phyloP scores from a whole-genome alignment of 2,113 vertebrate species.

The Grammomys dolichurus region DNA sequence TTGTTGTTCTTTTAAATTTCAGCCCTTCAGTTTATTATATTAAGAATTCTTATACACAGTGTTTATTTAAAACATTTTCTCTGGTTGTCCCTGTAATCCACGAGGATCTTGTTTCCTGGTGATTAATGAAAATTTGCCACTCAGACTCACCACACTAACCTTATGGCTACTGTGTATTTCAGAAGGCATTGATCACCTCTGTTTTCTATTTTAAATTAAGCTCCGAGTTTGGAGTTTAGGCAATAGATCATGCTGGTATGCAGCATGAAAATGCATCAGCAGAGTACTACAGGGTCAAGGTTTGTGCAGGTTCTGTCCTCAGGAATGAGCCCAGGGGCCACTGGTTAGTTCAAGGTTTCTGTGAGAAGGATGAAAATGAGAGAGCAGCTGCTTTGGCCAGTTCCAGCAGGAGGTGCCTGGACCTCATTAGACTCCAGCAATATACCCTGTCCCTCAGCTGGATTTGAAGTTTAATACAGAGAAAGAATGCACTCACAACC shows the following conservation, averaged over 20 bases:
- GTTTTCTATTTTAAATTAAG: slow-evolving; percentile 20
- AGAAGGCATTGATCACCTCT: not conserved
- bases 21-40: not conserved
- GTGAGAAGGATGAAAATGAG: too few species aligned
- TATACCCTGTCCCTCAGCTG: not conserved
- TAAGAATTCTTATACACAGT: slow-evolving; percentile 4
- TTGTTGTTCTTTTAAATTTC: not conserved
- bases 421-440: not conserved
- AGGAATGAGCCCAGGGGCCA: not conserved
- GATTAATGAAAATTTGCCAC: not conserved
- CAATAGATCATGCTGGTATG: not conserved
- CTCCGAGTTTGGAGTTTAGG: not conserved
- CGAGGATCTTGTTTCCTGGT: not conserved
- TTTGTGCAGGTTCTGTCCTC: not conserved
- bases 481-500: not conserved
- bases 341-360: not conserved
- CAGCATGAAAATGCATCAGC: not conserved
- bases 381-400: not conserved
- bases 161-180: not conserved
- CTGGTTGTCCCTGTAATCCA: not conserved
- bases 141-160: not conserved
- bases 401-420: not conserved
- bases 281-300: not conserved
- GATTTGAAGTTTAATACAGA: not conserved
- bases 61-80: slow-evolving; percentile 1